A percentile compares a stretch with the other conserved stretches of the same genome.
These are phyloP conservation scores for Sebastes itinus DNA, from an alignment of 2,797 vertebrate species.

Conservation along the genomic window DNA sequence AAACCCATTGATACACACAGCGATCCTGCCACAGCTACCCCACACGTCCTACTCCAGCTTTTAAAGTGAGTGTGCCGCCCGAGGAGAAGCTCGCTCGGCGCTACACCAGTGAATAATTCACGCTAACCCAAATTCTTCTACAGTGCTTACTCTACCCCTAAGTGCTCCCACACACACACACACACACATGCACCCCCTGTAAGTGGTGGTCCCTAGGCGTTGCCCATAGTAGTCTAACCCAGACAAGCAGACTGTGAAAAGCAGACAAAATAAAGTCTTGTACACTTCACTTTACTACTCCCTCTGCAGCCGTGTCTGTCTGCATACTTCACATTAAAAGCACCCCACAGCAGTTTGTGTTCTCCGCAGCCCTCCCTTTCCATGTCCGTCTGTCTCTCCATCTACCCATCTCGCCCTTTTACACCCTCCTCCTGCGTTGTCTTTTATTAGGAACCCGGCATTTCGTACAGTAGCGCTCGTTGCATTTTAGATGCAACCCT, in stretches of 20 bases:
- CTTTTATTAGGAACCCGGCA: conserved; percentile 43
- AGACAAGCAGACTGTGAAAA: conserved; percentile 78
- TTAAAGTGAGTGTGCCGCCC: conserved; percentile 33
- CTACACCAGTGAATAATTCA: conserved; percentile 77
- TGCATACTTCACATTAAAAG: conserved; percentile 74
- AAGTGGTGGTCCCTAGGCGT: conserved; percentile 75
- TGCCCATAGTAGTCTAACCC: conserved; percentile 70
- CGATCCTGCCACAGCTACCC: conserved; percentile 25
- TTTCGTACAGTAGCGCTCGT: conserved; percentile 27
- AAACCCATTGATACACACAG: conserved; percentile 38
- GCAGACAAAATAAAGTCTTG: conserved; percentile 79
- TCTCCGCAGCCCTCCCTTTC: conserved; percentile 45
- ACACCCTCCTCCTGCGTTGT: conserved; percentile 15
- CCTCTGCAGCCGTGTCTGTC: conserved; percentile 72
- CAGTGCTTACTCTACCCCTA: conserved; percentile 59
- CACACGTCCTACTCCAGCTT: conserved; percentile 21
- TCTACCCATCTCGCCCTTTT: conserved; percentile 39
- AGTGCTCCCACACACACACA: conserved; percentile 48
- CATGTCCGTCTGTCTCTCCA: conserved; percentile 40
- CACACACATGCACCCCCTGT: conserved; percentile 37
- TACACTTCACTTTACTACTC: conserved; percentile 75
- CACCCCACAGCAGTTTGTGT: conserved; percentile 60
- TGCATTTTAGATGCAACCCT: conserved; percentile 12
- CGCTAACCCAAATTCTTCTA: conserved; percentile 75
- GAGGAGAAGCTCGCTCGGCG: conserved; percentile 22